These are phyloP conservation scores for Actinemys pallida DNA, from an alignment of 2,113 vertebrate species.

Conservation along the genomic window DNA sequence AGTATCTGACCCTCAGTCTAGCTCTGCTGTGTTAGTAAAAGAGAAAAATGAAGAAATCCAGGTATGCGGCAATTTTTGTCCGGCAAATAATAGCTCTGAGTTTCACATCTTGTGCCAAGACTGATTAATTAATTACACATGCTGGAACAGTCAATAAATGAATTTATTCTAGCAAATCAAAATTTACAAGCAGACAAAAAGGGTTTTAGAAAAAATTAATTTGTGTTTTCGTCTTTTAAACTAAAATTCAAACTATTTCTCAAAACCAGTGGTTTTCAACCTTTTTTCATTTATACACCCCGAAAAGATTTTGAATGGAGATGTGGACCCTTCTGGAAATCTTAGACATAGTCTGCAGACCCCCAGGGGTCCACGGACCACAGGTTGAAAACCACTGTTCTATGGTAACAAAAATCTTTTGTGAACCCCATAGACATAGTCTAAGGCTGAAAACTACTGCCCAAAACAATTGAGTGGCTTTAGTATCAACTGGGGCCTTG, in stretches of 20 bases:
- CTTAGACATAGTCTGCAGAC: not conserved
- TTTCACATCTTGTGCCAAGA: not conserved
- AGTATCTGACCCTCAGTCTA: not conserved
- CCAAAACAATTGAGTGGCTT: not conserved
- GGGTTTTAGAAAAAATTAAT: not conserved
- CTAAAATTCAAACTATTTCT: conserved; percentile 19
- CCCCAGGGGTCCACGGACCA: not conserved
- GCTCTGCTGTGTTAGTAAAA: not conserved
- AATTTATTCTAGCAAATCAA: not conserved
- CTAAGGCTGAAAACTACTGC: not conserved
- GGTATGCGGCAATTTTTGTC: not conserved
- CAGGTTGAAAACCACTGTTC: not conserved
- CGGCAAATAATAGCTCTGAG: conserved; percentile 22
- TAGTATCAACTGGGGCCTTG: not conserved
- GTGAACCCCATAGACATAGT: no score
- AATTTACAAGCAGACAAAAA: conserved; percentile 24
- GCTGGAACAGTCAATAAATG: conserved; percentile 6
- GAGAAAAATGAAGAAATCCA: conserved; percentile 14
- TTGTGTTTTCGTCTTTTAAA: not conserved
- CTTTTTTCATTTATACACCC: not conserved
- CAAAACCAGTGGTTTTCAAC: not conserved
- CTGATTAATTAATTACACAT: conserved; percentile 31
- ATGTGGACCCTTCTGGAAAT: not conserved
- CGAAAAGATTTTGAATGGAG: not conserved
- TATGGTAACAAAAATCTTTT: not conserved